phyloP scores from a whole-genome alignment of 2,113 vertebrate species.

The Coptodon rendalli region DNA sequence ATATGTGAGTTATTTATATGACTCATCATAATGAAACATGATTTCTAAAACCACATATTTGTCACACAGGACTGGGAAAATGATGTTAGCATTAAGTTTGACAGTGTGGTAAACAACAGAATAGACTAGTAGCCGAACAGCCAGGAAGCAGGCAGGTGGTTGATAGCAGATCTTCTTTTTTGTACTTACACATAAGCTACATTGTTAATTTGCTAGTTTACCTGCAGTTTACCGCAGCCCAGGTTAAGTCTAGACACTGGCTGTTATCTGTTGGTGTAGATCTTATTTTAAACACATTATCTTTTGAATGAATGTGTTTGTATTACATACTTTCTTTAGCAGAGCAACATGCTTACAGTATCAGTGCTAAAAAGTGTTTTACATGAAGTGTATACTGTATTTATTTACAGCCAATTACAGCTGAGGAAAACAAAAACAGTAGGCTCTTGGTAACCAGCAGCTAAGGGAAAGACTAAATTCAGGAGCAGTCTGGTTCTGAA shows the following conservation, averaged over 20 bases:
- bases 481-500: too few species aligned
- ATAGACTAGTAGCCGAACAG: not conserved
- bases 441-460: too few species aligned
- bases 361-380: not conserved
- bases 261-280: not conserved
- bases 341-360: not conserved
- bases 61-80: not conserved
- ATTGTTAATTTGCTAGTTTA: not conserved
- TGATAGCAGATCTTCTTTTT: not conserved
- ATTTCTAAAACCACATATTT: not conserved
- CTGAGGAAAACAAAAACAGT: not conserved
- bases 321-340: not conserved
- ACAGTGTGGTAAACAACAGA: not conserved
- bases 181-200: not conserved
- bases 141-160: not conserved
- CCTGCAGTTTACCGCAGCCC: not conserved
- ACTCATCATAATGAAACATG: not conserved
- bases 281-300: not conserved
- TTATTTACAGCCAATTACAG: not conserved
- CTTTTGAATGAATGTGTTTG: not conserved
- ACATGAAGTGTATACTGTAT: rapidly evolving
- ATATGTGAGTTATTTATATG: not conserved
- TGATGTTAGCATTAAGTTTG: not conserved
- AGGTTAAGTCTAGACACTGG: not conserved
- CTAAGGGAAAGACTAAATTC: too few species aligned